Evolutionary conservation across 2,797 vertebrate genomes (phyloP).

Genomic region (Cuniculus paca): DNA sequence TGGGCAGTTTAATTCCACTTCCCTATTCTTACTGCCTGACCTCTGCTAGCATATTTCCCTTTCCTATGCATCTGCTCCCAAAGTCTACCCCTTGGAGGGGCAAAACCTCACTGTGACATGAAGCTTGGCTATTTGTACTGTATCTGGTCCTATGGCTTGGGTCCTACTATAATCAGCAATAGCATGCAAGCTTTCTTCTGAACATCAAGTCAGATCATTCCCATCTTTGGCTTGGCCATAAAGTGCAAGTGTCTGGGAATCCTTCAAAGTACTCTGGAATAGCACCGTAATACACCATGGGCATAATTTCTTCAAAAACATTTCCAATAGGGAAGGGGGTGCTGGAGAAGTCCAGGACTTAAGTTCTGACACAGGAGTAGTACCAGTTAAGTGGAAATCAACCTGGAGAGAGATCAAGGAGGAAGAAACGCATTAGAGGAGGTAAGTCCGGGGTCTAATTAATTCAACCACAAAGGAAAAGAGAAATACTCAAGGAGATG

Average conservation of each 20-base stretch:
- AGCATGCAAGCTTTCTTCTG: constrained; percentile 3
- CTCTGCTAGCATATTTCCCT: neutral
- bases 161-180: neutral
- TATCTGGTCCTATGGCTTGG: neutral
- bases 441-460: constrained; percentile 34
- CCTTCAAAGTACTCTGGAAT: constrained; percentile 1
- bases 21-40: neutral
- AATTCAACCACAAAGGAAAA: constrained; percentile 19
- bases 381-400: constrained; percentile 29
- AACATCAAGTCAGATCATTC: constrained; percentile 33
- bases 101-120: neutral
- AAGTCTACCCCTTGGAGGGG: constrained; percentile 10
- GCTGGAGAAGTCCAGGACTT: neutral
- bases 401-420: constrained; percentile 47
- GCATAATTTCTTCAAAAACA: constrained; percentile 26
- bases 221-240: neutral
- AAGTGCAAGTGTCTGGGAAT: neutral
- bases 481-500: constrained; percentile 1
- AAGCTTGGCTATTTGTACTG: neutral
- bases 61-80: constrained; percentile 16
- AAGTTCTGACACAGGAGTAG: constrained; percentile 27
- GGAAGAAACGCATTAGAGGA: constrained; percentile 53
- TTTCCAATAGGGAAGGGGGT: neutral
- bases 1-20: neutral
- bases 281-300: neutral